Base-by-base conservation (phyloP, 2,797 vertebrate species). In the Yasuhikotakia modesta region DNA sequence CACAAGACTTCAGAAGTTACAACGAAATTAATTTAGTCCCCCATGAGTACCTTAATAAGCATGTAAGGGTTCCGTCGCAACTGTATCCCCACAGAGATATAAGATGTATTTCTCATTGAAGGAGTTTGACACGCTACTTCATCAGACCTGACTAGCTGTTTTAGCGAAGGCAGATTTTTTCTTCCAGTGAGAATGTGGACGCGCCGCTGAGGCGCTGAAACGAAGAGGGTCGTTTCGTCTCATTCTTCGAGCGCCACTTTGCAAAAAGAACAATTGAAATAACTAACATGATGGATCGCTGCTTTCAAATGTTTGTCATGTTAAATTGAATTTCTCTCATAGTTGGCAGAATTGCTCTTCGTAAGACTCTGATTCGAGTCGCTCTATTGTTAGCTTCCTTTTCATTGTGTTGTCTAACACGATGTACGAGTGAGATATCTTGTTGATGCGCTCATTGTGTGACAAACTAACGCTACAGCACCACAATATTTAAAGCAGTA, bases 241-340 rank as follows among this genome's bases (percentile, higher is more conserved):
- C 46, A 73, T 60, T 65, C 72, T 72, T 65, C 64, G 55, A 70
- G 60, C 63, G 79, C 71, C 69, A 78, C 78, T 87, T 85, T 76
- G 46, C 68, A 70, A 73, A 84, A 76, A 69, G 67, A 75, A 73
- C 82, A 76, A 84, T 68, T 64, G 61, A 76, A 79, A 71, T 81
- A 81, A 83, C 78, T 76, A 55, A 79, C 66, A 83, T 85, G 86
- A 85, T 85, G 79, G 83, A 85, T 85, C 74, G 70, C 78, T 82
- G 70, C 66, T 78, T 82, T 78, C 69, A 79, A 71, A 83, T 82
- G 80, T 83, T 85, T 85, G 84, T 85, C 81, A 81, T 55, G 70
- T 83, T 65, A 85, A 84, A 87, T 83, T 85, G 71, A 82, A 83
- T 82, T 82, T 55, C 79, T 76, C 76, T 85, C 74, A 80, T 81